Base-by-base conservation (phyloP, 2,797 vertebrate species). In the Onychomys leucogaster region DNA sequence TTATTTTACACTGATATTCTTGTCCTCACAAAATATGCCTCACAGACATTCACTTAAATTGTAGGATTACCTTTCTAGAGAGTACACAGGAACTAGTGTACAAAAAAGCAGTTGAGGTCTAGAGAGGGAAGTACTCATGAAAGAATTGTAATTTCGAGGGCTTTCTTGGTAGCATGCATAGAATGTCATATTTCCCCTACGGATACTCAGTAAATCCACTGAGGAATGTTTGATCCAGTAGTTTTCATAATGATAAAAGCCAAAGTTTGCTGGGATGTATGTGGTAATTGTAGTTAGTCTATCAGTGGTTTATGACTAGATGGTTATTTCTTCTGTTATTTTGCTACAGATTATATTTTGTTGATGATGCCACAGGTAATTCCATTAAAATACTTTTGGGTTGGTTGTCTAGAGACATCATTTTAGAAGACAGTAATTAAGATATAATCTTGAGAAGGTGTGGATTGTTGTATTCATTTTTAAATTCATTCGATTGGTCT, bases 371-470 rank as follows among this genome's bases (percentile, higher is more conserved):
- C 55, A 19, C 29, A 11, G 52, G 1, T 59, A 75, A 46, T 2
- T 77, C 37, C 80, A 95, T 55, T 4, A 76, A 88, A 77, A 90
- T 49, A 67, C 46, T 46, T 63, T 94, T 86, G n/a, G 91, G 61
- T 67, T 83, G 14, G 3, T 82, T 12, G 11, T 63, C 1, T 90
- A 78, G 43, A 52, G 12, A 41, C 19, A 55, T 76, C 5, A 29
- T 59, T 88, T 92, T 84, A 61, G 4, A 32, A 78, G n/a, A 25
- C 8, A 37, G 55, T 77, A 65, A n/a, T 2, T 34, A 86, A 88
- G 6, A 71, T 80, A 0, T 59, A 7, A 92, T 3, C 65, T 37
- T 76, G 2, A 43, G 7, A 67, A 78, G 6, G 76, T 37, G 0
- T 10, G 6, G 49, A 37, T 8, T 84, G 9, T n/a, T n/a, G 1